Conservation (phyloP, 2,888 invertebrate species). For the Serrognathus titanus region DNA sequence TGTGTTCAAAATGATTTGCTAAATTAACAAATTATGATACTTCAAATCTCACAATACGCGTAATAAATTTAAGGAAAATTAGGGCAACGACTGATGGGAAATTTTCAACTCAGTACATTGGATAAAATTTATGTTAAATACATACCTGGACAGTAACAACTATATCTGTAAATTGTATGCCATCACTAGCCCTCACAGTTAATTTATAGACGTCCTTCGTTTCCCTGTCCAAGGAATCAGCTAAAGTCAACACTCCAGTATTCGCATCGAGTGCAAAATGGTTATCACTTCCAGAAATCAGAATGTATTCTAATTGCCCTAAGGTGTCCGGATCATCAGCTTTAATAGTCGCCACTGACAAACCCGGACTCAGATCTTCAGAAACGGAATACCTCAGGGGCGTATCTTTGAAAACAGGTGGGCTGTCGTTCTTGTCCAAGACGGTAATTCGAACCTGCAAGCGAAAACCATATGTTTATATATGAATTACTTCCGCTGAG, state of each 20-base stretch:
- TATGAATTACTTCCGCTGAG: neutral
- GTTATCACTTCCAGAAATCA: constrained; percentile 61
- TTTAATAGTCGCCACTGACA: constrained; percentile 69
- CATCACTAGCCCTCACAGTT: constrained; percentile 82
- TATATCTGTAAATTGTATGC: constrained; percentile 79
- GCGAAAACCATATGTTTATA: constrained; percentile 30
- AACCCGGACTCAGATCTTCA: constrained; percentile 81
- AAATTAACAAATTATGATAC: too few relatives aligned
- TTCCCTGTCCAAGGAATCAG: constrained; percentile 82
- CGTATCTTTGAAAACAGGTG: constrained; percentile 80
- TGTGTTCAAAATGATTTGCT: too few relatives aligned
- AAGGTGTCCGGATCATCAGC: constrained; percentile 85
- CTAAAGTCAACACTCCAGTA: constrained; percentile 70
- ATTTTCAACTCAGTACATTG: too few relatives aligned
- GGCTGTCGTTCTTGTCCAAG: constrained; percentile 90
- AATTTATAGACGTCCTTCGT: constrained; percentile 74
- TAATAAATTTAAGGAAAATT: too few relatives aligned
- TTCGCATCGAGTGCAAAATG: constrained; percentile 70
- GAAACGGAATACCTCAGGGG: constrained; percentile 73
- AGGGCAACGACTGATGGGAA: too few relatives aligned
- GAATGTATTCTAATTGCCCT: constrained; percentile 71
- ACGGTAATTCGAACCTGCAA: constrained; percentile 82
- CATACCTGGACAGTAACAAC: constrained; percentile 75
- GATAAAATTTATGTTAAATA: neutral
- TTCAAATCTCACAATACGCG: too few relatives aligned